Evolutionary conservation across 2,888 invertebrate species (phyloP).

Genomic region (Pachycephus smyrnensis): DNA sequence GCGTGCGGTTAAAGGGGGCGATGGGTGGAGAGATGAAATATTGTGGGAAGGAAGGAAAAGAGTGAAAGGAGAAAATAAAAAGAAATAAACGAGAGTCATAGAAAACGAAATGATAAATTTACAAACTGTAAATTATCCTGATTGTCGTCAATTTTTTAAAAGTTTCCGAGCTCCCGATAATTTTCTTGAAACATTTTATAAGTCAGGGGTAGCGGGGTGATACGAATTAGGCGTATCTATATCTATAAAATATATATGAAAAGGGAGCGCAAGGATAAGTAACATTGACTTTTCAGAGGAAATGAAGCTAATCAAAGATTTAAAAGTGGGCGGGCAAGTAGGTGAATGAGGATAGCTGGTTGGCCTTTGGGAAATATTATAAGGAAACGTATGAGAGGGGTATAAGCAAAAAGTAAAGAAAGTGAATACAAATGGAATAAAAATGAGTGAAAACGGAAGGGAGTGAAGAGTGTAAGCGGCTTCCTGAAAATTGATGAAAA

Average conservation of each 20-base stretch:
- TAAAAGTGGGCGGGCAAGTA: neutral
- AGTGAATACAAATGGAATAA: neutral
- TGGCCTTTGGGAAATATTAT: neutral
- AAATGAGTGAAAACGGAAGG: neutral
- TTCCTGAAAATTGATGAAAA: slow-evolving; percentile 3
- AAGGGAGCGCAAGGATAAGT: neutral
- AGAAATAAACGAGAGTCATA: neutral
- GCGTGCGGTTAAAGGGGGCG: neutral
- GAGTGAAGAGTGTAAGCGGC: neutral
- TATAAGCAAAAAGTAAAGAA: neutral
- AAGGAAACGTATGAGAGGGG: neutral
- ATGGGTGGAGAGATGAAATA: neutral
- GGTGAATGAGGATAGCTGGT: neutral
- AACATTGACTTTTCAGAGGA: neutral
- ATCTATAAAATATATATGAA: neutral
- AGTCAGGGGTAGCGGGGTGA: too few species aligned
- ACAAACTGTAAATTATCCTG: neutral
- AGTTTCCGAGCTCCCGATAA: neutral
- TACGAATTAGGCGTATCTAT: neutral
- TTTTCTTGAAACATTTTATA: neutral
- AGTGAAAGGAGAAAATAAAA: neutral
- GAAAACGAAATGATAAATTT: neutral
- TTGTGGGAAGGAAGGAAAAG: neutral
- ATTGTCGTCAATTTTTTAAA: neutral
- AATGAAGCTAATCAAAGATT: neutral